These are phyloP conservation scores for Nomada fucata DNA, from an alignment of 2,888 invertebrate genomes.

Conservation along the genomic window DNA sequence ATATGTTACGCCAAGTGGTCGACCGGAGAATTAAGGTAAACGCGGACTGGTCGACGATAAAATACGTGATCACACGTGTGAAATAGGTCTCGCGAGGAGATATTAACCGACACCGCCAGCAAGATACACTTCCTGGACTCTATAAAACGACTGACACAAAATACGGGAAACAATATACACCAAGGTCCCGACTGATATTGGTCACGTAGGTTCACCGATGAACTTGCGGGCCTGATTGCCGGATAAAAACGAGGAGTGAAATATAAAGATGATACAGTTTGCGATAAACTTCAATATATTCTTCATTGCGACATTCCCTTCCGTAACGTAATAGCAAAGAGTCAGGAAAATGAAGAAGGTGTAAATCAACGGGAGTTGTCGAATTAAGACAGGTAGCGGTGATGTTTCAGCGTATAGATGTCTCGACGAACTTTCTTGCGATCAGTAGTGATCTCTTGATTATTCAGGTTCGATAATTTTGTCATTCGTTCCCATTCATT, in stretches of 20 bases:
- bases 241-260: background rate
- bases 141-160: slow-evolving; percentile 14
- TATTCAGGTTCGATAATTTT: slow-evolving; percentile 21
- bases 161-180: slow-evolving; percentile 7
- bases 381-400: background rate
- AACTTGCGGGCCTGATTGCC: background rate
- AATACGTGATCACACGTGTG: slow-evolving; percentile 44
- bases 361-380: too few species aligned
- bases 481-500: slow-evolving; percentile 12
- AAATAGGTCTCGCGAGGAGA: slow-evolving; percentile 14
- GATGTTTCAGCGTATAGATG: background rate
- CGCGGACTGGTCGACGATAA: slow-evolving; percentile 23
- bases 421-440: too few species aligned
- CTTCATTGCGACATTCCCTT: too few species aligned
- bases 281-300: too few species aligned
- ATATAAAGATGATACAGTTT: background rate
- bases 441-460: too few species aligned
- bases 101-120: slow-evolving; percentile 4
- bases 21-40: slow-evolving; percentile 31
- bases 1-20: slow-evolving; percentile 1
- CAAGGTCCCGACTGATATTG: background rate
- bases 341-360: too few species aligned
- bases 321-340: too few species aligned
- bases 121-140: background rate
- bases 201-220: background rate